Base-by-base conservation (phyloP, 2,113 vertebrate species). In the Gymnorhina tibicen region DNA sequence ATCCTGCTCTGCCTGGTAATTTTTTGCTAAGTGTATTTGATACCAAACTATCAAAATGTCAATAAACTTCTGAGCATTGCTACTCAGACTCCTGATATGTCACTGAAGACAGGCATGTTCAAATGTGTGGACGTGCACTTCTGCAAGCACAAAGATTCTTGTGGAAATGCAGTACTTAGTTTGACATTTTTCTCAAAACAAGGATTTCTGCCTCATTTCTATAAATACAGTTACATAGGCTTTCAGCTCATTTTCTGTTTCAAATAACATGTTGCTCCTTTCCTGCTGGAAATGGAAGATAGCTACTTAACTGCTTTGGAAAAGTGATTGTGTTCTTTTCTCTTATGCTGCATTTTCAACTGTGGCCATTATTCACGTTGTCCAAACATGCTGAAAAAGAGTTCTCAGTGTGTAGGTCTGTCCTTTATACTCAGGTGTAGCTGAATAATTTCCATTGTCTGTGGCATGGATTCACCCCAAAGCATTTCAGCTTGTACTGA, bases 161-260 rank as follows among this genome's bases (percentile, higher is more conserved):
- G 7, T 62, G 58, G 30, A 73, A 76, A 4, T 39, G 14, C 18
- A 32, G 20, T 26, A 46, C 6, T 53, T 64, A 23, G 6, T 66
- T 87, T 78, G 27, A 70, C 12, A 30, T 67, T 55, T 32, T 35
- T 50, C 30, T 88, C 44, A 49, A 75, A 93, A 60, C 69, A 69
- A 78, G 41, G 6, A 35, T 53, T 60, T 53, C 62, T 92, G 60
- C 28, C 50, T 87, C 10, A 16, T 73, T 95, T 74, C 79, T 53
- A 35, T 19, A 41, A 74, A 66, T 26, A 14, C 37, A 6, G 6
- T 77, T 70, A 59, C 0, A 0, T 2, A 49, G 32, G 3, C 32
- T 80, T 88, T 80, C 69, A 77, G 6, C 8, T 91, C 9, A 0
- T 41, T 74, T 70, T 89, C 39, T 86, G 2, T 74, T 81, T 77